Evolutionary conservation across 2,888 invertebrate species (phyloP), one percentile per base, ranked within the genome.

Genomic region (Aporophyla nigra): DNA sequence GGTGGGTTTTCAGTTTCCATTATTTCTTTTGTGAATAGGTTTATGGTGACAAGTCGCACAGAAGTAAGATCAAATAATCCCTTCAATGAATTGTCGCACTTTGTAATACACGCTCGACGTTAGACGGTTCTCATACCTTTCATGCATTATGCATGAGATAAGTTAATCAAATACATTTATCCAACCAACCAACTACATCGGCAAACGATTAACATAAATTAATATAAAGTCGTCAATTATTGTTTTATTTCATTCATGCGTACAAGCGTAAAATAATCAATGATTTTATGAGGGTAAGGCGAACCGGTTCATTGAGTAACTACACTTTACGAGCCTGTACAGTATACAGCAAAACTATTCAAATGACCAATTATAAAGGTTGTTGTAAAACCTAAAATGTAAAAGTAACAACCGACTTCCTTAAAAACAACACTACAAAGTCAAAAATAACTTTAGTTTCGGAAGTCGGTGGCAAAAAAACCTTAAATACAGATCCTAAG

Each of bases 261-360:
- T 76, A 58, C 12, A 66, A 87, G 68, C 65, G 61, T 80, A 65
- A 78, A 85, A 78, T 86, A 82, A 67, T 76, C 74, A 76, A 67
- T 71, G 56, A 53, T 71, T 76, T 67, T 71, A 75, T 53, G 74
- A 70, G 40, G 67, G 19, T 65, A 59, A 67, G 61, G 63, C 49
- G 67, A 73, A 62, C 16, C 54, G 78, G 63, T 86, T 68, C 74
- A 73, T 49, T 71, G 71, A 68, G 12, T 69, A 53, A 53, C 21
- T 12, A n/a, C 5, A 76, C n/a, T 59, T 67, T 49, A 72, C n/a
- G 49, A 63, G 49, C 14, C 6, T 49, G 69, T 71, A 65, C 63
- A 51, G 46, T 49, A 69, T 69, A 65, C 63, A 51, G 46, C 53
- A 27, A 24, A 74, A 53, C 24, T 14, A 63, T 56, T 78, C 16